Conservation (phyloP, 2,113 vertebrate species). For the Brachypodius melanocephalos region DNA sequence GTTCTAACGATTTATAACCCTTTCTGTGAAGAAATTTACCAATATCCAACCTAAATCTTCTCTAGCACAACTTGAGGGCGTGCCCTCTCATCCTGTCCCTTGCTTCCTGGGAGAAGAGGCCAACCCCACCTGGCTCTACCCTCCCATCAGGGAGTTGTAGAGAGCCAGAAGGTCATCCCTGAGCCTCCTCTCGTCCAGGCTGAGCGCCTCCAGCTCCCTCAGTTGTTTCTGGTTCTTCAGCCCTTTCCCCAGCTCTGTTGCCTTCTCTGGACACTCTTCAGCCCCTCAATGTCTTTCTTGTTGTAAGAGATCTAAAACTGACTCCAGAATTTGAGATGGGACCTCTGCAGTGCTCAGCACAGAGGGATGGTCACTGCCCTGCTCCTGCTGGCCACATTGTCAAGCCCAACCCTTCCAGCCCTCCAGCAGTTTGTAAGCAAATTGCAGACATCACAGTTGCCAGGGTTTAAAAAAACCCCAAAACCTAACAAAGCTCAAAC, state of each 20-base stretch:
- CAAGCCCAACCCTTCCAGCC: background rate
- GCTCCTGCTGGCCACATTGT: background rate
- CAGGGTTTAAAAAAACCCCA: no score
- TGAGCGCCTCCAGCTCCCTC: background rate
- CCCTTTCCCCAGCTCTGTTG: background rate
- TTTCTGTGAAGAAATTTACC: background rate
- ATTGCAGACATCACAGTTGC: background rate
- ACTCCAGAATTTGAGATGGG: background rate
- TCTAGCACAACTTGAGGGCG: background rate
- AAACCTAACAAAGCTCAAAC: background rate
- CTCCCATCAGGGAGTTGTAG: background rate
- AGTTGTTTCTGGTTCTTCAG: background rate
- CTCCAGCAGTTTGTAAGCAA: background rate
- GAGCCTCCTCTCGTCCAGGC: background rate
- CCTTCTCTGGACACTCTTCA: background rate
- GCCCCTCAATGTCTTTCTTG: background rate
- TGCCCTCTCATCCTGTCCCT: background rate
- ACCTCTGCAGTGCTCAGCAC: background rate
- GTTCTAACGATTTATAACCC: background rate
- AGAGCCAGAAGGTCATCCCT: background rate
- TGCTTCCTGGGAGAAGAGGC: background rate
- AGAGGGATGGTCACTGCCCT: background rate
- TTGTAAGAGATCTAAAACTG: background rate
- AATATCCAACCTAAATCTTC: background rate
- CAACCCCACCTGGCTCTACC: fast-evolving